Evolutionary conservation across 2,888 invertebrate genomes (phyloP).

Genomic region (Priapulus caudatus): DNA sequence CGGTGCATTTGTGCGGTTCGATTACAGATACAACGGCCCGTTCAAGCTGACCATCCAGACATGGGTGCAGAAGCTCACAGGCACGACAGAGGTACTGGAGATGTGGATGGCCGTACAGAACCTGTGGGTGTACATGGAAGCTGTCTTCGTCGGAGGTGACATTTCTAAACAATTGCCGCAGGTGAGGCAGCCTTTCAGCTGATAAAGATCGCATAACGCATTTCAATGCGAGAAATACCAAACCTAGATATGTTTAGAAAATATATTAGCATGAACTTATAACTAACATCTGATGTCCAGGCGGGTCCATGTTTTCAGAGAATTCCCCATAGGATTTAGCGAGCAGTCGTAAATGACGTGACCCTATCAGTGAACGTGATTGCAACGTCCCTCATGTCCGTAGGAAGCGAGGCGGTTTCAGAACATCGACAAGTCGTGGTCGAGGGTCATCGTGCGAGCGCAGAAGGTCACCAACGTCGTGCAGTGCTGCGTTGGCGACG

Average conservation of each 20-base stretch:
- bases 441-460: constrained; percentile 91
- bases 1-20: too few species aligned
- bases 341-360: too few species aligned
- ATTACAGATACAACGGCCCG: background rate
- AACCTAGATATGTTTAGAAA: too few species aligned
- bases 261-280: too few species aligned
- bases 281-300: too few species aligned
- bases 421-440: constrained; percentile 96
- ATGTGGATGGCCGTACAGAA: background rate
- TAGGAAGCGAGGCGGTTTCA: constrained; percentile 50
- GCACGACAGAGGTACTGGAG: background rate
- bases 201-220: too few species aligned
- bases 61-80: background rate
- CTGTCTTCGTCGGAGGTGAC: background rate
- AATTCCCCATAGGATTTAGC: too few species aligned
- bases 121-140: background rate
- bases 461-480: constrained; percentile 94
- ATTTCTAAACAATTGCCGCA: constrained; percentile 1
- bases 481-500: constrained; percentile 89
- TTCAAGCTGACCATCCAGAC: background rate
- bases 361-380: too few species aligned
- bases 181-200: too few species aligned
- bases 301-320: too few species aligned
- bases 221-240: too few species aligned
- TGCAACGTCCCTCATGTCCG: too few species aligned